Evolutionary conservation across 2,888 invertebrate species (phyloP).

Genomic region (Chrysodeixis includens): DNA sequence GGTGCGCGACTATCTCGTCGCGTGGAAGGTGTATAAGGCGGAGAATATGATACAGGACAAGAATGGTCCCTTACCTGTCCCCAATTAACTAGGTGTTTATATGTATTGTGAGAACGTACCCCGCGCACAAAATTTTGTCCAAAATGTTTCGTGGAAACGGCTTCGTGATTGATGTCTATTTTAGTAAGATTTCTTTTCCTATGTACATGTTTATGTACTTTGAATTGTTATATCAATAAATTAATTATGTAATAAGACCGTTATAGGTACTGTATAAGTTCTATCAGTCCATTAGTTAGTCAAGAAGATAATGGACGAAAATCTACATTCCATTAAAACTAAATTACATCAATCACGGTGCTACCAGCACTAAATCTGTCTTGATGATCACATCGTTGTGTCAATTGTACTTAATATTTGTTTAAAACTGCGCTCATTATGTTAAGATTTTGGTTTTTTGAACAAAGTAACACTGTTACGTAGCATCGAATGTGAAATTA

Average conservation of each 20-base stretch:
- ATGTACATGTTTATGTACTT: background rate
- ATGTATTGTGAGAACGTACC: slow-evolving; percentile 44
- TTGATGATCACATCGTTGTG: slow-evolving; percentile 45
- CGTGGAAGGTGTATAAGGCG: slow-evolving; percentile 94
- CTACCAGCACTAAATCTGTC: slow-evolving; percentile 22
- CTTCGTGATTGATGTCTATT: slow-evolving; percentile 29
- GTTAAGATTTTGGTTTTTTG: slow-evolving; percentile 60
- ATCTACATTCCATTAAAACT: slow-evolving; percentile 38
- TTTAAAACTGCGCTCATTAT: slow-evolving; percentile 58
- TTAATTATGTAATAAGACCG: background rate
- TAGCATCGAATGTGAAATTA: slow-evolving; percentile 56
- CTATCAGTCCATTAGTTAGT: background rate
- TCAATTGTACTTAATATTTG: slow-evolving; percentile 70
- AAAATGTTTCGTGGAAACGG: slow-evolving; percentile 16
- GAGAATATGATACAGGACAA: slow-evolving; percentile 92
- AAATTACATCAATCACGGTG: slow-evolving; percentile 28
- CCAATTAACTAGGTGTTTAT: slow-evolving; percentile 43
- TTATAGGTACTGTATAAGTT: background rate
- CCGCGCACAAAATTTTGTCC: slow-evolving; percentile 56
- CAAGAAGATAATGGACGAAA: background rate
- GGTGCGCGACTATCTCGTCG: slow-evolving; percentile 95
- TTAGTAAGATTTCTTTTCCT: background rate
- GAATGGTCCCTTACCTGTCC: slow-evolving; percentile 60
- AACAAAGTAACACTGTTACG: slow-evolving; percentile 60
- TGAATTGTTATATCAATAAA: background rate